phyloP scores from a whole-genome alignment of 92 coral and sea anemone genomes.

The Umimayanthus kanabou region DNA sequence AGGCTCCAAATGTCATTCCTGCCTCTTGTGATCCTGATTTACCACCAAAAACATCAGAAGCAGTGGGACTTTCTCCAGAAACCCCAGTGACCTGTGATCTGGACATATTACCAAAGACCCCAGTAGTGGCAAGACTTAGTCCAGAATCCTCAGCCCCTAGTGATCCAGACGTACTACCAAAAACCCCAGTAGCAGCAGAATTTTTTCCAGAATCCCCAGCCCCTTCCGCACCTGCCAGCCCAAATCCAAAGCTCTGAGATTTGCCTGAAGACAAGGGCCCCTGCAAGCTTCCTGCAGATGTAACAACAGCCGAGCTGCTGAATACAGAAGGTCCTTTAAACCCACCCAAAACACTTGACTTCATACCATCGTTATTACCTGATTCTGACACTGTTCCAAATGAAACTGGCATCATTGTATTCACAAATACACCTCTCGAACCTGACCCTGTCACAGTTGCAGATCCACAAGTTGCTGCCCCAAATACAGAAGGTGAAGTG shows the following conservation, averaged over 20 bases:
- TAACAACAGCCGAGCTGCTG: background rate
- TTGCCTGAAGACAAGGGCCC: background rate
- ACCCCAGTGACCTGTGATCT: background rate
- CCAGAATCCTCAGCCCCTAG: background rate
- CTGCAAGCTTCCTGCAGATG: background rate
- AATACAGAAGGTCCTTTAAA: background rate
- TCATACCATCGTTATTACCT: background rate
- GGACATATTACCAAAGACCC: background rate
- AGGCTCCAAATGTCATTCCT: constrained; percentile 20
- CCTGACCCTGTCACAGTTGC: background rate
- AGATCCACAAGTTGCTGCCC: background rate
- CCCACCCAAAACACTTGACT: background rate
- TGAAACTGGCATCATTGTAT: constrained; percentile 26
- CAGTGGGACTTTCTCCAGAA: background rate
- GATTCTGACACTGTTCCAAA: background rate
- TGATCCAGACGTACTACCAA: background rate
- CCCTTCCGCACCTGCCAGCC: background rate
- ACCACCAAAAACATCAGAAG: constrained; percentile 5
- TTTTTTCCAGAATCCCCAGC: background rate
- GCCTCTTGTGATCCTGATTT: background rate
- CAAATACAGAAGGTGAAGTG: background rate
- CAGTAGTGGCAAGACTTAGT: background rate
- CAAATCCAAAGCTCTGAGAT: constrained; percentile 2
- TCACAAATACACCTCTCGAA: background rate
- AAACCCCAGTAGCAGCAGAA: background rate